These are phyloP conservation scores for Stenoptilia bipunctidactyla DNA, from an alignment of 2,888 invertebrate genomes.

Conservation along the genomic window DNA sequence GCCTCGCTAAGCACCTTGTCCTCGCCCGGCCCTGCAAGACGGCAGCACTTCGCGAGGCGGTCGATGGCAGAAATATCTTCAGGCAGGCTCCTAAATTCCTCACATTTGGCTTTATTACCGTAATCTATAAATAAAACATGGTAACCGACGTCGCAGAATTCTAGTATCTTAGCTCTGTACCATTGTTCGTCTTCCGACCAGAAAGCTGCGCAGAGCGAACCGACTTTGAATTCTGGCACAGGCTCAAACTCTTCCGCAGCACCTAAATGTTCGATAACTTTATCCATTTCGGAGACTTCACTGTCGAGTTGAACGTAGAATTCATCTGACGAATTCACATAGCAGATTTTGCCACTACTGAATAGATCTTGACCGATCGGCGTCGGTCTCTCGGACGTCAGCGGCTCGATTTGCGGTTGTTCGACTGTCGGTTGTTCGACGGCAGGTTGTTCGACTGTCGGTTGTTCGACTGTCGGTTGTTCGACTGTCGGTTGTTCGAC, in stretches of 20 bases:
- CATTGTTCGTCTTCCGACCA: slow-evolving; percentile 76
- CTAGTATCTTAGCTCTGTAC: slow-evolving; percentile 76
- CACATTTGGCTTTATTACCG: slow-evolving; percentile 75
- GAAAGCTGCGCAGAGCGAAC: slow-evolving; percentile 74
- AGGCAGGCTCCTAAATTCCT: slow-evolving; percentile 72
- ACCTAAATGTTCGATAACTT: slow-evolving; percentile 70
- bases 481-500: too few relatives aligned
- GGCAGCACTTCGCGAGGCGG: slow-evolving; percentile 75
- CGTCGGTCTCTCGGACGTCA: too few relatives aligned
- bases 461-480: too few relatives aligned
- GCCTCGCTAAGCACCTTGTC: slow-evolving; percentile 49
- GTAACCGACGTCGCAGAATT: slow-evolving; percentile 64
- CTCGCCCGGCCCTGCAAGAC: slow-evolving; percentile 56
- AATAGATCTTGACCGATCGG: slow-evolving; percentile 52
- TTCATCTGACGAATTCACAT: slow-evolving; percentile 76
- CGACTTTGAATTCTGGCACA: slow-evolving; percentile 65
- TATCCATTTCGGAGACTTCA: slow-evolving; percentile 67
- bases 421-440: too few relatives aligned
- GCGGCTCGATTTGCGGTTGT: too few relatives aligned
- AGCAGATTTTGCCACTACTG: slow-evolving; percentile 75
- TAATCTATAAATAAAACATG: slow-evolving; percentile 78
- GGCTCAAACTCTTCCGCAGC: slow-evolving; percentile 64
- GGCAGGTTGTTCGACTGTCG: too few relatives aligned
- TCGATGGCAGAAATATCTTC: slow-evolving; percentile 69
- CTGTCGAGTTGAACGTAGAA: slow-evolving; percentile 80